phyloP scores from a whole-genome alignment of 2,888 invertebrate species.

The Aphodius sticticus region DNA sequence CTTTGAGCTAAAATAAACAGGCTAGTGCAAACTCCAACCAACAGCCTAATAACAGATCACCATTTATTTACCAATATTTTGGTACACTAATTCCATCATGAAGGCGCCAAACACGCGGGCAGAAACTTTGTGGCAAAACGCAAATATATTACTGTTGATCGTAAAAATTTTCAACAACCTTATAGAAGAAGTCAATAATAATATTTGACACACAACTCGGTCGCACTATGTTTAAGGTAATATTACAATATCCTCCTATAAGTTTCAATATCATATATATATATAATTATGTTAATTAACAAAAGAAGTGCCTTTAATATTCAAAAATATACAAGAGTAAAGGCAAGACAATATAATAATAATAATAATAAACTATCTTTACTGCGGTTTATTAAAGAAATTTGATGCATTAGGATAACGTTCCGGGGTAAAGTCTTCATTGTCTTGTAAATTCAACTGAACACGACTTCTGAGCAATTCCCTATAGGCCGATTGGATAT shows the following conservation, averaged over 20 bases:
- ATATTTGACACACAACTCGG: not conserved
- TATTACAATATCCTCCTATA: conserved; percentile 20
- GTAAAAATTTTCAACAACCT: not conserved
- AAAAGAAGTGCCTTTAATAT: conserved; percentile 35
- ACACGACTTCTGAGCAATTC: conserved; percentile 62
- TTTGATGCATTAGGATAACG: conserved; percentile 58
- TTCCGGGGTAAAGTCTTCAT: conserved; percentile 60
- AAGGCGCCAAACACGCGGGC: not conserved
- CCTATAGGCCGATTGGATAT: conserved; percentile 64
- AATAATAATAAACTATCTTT: conserved; percentile 31
- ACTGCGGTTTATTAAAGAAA: conserved; percentile 54
- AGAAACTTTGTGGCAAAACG: not conserved
- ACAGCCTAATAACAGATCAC: not conserved
- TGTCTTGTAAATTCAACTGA: conserved; percentile 60
- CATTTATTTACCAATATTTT: not conserved
- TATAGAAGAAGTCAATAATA: not conserved
- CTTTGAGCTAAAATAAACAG: not conserved
- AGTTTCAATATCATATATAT: conserved; percentile 16
- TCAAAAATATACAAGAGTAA: conserved; percentile 35
- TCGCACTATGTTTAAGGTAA: not conserved
- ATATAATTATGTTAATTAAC: conserved; percentile 28
- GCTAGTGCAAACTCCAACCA: not conserved
- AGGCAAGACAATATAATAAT: conserved; percentile 32
- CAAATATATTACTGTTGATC: not conserved
- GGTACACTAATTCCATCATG: not conserved